Evolutionary conservation across 2,797 vertebrate genomes (phyloP).

Genomic region (Danio choprae): DNA sequence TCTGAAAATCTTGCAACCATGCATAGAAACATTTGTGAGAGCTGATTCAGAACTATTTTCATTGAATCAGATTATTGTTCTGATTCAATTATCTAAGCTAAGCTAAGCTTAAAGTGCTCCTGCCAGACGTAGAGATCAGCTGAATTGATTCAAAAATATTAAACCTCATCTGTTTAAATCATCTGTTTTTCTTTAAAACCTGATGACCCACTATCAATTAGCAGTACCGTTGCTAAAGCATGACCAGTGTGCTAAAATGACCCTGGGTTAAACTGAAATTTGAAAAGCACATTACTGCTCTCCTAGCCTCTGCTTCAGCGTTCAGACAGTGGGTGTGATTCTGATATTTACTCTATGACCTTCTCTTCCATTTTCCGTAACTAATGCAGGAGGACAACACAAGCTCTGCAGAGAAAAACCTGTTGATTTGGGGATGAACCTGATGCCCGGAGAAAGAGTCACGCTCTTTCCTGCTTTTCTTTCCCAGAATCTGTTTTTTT

Average conservation of each 20-base stretch:
- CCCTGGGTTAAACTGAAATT: not conserved
- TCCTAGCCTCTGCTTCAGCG: not conserved
- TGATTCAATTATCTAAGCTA: too few relatives aligned
- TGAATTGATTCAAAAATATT: too few relatives aligned
- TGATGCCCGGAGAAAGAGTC: not conserved
- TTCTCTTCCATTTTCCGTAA: not conserved
- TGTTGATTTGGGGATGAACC: not conserved
- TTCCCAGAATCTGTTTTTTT: not conserved
- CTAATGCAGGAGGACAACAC: not conserved
- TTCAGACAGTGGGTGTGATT: not conserved
- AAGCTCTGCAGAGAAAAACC: slow-evolving; percentile 11
- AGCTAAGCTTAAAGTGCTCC: too few relatives aligned
- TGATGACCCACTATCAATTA: not conserved
- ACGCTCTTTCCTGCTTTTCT: too few relatives aligned
- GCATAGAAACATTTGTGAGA: too few relatives aligned
- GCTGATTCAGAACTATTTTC: too few relatives aligned
- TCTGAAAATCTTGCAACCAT: too few relatives aligned
- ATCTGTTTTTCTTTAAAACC: not conserved
- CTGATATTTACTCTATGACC: slow-evolving; percentile 15
- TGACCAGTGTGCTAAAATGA: not conserved
- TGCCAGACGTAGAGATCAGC: too few relatives aligned
- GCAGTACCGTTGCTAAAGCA: not conserved
- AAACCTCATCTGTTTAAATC: too few relatives aligned
- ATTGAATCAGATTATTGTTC: too few relatives aligned
- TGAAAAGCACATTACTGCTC: not conserved